Evolutionary conservation across 2,888 invertebrate species (phyloP), one percentile per base, ranked within the genome.

Genomic region (Meiosimyza platycephala): DNA sequence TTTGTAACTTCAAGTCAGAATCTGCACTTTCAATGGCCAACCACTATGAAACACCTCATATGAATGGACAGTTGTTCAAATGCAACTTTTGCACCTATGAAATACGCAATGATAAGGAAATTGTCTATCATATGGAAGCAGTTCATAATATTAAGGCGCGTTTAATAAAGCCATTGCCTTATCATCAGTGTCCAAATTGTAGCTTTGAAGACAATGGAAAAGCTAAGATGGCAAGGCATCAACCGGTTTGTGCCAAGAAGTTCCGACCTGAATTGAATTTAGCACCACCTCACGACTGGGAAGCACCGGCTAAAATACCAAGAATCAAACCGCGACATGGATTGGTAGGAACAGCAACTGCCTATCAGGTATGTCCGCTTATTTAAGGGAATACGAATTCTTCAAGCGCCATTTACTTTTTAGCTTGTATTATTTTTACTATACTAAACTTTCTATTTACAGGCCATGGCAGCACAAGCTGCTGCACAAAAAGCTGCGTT

Each of bases 161-260:
- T 75, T 88, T 97, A 74, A 95, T 96, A 81, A 90, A 95, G 77
- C 94, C 95, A 1, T 93, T 94, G 40, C 93, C 95, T 0, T 94
- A 94, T 86, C 96, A 96, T 86, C 95, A 96, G 84, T 98, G 97
- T 85, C 93, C 95, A 0, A 94, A 95, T 83, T 98, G 98, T 88
- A 94, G 95, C 1, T 97, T 96, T 83, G 97, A 98, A 86, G 96
- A 96, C 80, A 96, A 96, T 82, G 95, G 95, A 71, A 97, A 96
- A 87, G 95, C 95, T 47, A 96, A 96, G 87, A 88, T 97, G 79
- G 94, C 94, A 0, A 91, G 96, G 54, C 98, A 98, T 89, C 90
- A 94, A 77, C 91, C 94, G 74, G 93, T 95, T 2, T 98, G 98
- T 87, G 91, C 92, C 57, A 95, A 96, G 87, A 95, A 95, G 84